These are phyloP conservation scores for Heliopora coerulea DNA, from an alignment of 92 coral and sea anemone species.

Conservation along the genomic window DNA sequence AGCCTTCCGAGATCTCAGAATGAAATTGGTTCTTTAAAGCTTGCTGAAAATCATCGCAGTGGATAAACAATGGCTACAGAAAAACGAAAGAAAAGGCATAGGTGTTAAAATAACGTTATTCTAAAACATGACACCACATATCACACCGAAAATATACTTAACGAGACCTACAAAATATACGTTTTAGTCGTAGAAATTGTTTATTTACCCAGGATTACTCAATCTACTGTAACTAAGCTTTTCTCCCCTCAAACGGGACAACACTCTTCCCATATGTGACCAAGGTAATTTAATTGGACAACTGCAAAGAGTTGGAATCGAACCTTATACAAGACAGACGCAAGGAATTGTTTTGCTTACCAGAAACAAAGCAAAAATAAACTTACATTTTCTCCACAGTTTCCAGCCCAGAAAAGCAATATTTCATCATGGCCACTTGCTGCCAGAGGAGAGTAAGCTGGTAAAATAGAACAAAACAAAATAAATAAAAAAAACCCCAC, in stretches of 20 bases:
- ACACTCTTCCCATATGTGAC: no score
- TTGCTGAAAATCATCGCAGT: conserved; percentile 60
- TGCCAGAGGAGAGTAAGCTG: conserved; percentile 36
- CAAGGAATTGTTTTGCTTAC: no score
- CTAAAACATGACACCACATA: no score
- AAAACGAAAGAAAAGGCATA: neutral
- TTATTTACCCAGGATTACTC: no score
- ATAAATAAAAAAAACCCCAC: no score
- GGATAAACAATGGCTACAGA: conserved; percentile 66
- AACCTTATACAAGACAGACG: no score
- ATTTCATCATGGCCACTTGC: conserved; percentile 42
- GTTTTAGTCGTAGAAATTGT: no score
- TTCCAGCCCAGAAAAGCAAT: conserved; percentile 41
- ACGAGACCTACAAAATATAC: neutral
- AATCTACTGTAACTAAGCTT: no score
- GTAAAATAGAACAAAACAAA: neutral
- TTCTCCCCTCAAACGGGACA: no score
- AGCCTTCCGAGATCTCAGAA: conserved; percentile 70
- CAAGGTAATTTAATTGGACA: no score
- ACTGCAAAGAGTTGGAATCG: no score
- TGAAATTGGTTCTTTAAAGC: conserved; percentile 70
- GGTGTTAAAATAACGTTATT: no score
- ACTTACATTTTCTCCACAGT: conserved; percentile 40
- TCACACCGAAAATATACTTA: neutral
- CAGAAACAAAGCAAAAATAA: neutral